Evolutionary conservation across 1,140 invertebrate genomes (phyloP), one percentile per base, ranked within the genome.

Genomic region (Drosophila subpulchrella): DNA sequence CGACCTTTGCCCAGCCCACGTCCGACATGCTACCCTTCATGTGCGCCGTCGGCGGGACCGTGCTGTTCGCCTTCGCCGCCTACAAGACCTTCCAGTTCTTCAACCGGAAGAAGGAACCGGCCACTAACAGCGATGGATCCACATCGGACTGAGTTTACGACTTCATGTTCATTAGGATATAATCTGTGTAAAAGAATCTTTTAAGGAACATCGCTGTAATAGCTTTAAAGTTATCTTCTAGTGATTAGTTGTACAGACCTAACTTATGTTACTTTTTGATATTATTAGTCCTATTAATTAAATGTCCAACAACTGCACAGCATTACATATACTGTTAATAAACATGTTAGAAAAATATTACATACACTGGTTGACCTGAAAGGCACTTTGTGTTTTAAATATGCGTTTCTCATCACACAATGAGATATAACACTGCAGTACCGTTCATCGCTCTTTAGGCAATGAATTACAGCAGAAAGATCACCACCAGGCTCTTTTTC

Each of bases 31-130:
- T 78, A 13, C 81, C 81, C 0, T 86, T 85, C 47, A 86, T 85
- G 62, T 77, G 74, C 20, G 81, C 81, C 6, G 75, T 85, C 39
- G 81, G 81, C 0, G 81, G 81, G 11, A 86, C 81, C 0, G 75
- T 85, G 38, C 50, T 85, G n/a, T 85, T 85, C 42, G 81, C 81
- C 6, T 85, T 81, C 30, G 82, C 63, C 3, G 81, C 82, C 10
- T 86, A 78, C 20, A 85, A 85, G 48, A 85, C 81, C 0, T 85
- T 85, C 27, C 67, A 86, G 38, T 78, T 75, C 42, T 85, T 85
- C 15, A 82, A 74, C 0, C 63, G 76, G 6, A 85, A 85, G 60
- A 86, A 86, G 44, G 36, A 63, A 13, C 7, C 56, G 15, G 8
- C 24, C 5, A 4, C 11, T 13, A 39, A 76, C 0, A 41, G 34